Evolutionary conservation across 2,797 vertebrate genomes (phyloP).

Genomic region (Sternotherus odoratus): DNA sequence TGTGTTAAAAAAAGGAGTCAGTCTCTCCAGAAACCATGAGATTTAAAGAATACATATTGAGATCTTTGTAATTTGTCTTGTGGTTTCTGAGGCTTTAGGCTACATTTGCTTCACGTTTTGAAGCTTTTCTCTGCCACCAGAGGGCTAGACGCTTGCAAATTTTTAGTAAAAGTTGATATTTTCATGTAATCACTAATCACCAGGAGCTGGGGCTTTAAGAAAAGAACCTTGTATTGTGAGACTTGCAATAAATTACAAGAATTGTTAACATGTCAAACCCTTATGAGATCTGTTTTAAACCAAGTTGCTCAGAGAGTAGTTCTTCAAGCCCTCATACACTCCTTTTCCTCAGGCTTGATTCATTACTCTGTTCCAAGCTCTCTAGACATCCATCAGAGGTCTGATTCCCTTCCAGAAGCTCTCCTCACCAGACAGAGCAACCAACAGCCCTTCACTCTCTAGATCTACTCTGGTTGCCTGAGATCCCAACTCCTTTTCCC

Average conservation of each 20-base stretch:
- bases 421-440: background rate
- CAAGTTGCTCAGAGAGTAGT: background rate
- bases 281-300: slow-evolving; percentile 48
- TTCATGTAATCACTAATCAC: background rate
- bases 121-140: background rate
- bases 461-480: background rate
- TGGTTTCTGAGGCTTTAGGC: background rate
- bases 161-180: slow-evolving; percentile 42
- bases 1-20: background rate
- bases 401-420: background rate
- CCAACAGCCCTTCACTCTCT: background rate
- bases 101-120: background rate
- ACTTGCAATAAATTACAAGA: background rate
- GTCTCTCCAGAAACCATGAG: background rate
- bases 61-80: background rate
- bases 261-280: background rate
- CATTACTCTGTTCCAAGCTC: background rate
- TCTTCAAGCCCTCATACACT: background rate
- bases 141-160: background rate
- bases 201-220: background rate
- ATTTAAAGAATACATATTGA: background rate
- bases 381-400: slow-evolving; percentile 24
- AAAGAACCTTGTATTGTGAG: background rate
- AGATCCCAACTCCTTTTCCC: background rate
- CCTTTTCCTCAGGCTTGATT: background rate